phyloP scores from a whole-genome alignment of 2,888 invertebrate genomes.

The Cephonodes hylas region DNA sequence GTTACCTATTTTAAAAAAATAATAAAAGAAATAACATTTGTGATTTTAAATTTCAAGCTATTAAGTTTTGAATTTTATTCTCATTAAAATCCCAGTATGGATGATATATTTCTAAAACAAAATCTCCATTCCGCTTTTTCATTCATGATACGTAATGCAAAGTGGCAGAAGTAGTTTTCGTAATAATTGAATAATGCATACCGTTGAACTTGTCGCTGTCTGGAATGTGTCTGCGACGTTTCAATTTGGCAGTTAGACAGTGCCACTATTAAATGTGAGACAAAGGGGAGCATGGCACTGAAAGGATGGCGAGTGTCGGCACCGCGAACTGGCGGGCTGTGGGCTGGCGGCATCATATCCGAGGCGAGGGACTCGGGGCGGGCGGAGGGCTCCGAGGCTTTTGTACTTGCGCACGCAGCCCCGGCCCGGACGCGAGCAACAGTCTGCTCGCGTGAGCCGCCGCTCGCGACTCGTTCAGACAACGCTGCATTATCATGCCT shows the following conservation, averaged over 20 bases:
- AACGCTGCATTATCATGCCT: conserved; percentile 64
- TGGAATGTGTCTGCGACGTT: conserved; percentile 21
- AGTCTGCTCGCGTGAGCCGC: conserved; percentile 76
- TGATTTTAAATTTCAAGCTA: no score
- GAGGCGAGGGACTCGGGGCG: conserved; percentile 27
- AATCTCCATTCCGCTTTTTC: not conserved
- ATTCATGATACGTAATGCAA: no score
- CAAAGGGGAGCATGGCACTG: conserved; percentile 58
- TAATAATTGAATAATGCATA: not conserved
- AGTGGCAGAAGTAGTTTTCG: not conserved
- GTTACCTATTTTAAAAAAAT: no score
- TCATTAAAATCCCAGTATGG: no score
- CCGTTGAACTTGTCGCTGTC: not conserved
- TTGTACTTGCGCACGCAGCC: conserved; percentile 60
- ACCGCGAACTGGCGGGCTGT: conserved; percentile 41
- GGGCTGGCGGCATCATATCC: conserved; percentile 38
- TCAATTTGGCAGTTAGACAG: conserved; percentile 40
- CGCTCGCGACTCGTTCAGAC: conserved; percentile 54
- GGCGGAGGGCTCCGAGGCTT: conserved; percentile 35
- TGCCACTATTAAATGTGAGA: conserved; percentile 57
- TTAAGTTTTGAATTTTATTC: no score
- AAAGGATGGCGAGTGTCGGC: conserved; percentile 44
- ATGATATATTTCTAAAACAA: no score
- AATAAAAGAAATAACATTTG: no score
- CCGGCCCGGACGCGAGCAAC: conserved; percentile 71